Conservation (phyloP, 2,888 invertebrate species). For the Lysandra coridon region DNA sequence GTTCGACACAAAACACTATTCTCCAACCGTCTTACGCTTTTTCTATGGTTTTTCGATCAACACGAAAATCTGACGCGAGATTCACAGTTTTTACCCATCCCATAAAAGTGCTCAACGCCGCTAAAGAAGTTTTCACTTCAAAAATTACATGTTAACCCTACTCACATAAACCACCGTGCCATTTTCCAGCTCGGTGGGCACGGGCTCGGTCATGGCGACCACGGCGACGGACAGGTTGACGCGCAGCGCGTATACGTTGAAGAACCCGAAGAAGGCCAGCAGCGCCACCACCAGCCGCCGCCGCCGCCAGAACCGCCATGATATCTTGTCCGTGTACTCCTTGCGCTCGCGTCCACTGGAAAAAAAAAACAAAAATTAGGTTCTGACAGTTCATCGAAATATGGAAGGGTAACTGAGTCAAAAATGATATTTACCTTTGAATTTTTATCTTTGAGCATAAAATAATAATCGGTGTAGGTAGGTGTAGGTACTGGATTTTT, state of each 20-base stretch:
- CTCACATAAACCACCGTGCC: conserved; percentile 83
- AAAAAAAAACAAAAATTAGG: not conserved
- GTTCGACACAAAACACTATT: too few species aligned
- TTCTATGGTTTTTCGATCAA: too few species aligned
- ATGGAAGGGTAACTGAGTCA: too few species aligned
- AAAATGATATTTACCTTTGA: too few species aligned
- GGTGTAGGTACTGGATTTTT: too few species aligned
- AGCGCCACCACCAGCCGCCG: conserved; percentile 87
- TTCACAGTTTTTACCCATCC: too few species aligned
- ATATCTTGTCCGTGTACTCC: conserved; percentile 51
- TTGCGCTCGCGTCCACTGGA: conserved; percentile 58
- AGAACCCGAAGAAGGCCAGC: conserved; percentile 91
- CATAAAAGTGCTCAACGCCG: too few species aligned
- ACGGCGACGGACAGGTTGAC: conserved; percentile 96
- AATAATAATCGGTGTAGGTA: too few species aligned
- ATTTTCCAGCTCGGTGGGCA: conserved; percentile 80
- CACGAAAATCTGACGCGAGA: too few species aligned
- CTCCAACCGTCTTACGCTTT: too few species aligned
- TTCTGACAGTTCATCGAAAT: not conserved
- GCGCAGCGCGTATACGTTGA: conserved; percentile 90
- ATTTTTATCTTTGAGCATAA: too few species aligned
- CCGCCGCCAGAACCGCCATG: conserved; percentile 88
- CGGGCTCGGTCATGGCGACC: conserved; percentile 93
- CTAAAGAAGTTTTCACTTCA: too few species aligned
- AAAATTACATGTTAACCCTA: conserved; percentile 36